A percentile compares a stretch with the other conserved stretches of the same genome.
Evolutionary conservation across 2,113 vertebrate genomes (phyloP).

Genomic region (Trogon surrucura): DNA sequence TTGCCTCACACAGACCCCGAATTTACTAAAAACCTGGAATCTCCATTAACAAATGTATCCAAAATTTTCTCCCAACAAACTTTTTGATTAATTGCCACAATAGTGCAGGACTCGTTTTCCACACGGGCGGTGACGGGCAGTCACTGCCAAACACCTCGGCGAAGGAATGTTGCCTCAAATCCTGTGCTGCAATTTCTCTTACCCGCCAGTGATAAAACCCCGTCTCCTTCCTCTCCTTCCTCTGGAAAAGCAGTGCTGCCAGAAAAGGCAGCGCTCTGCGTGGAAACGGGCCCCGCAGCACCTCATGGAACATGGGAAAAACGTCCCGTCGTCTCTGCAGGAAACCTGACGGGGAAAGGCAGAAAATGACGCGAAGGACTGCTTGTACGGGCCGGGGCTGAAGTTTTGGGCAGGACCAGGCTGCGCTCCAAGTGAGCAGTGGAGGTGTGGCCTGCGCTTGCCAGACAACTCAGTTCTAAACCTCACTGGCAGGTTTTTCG

Average conservation of each 20-base stretch:
- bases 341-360: background rate
- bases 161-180: background rate
- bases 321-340: fast-evolving
- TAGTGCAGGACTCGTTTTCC: background rate
- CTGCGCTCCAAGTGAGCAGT: background rate
- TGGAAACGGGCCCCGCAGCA: constrained; percentile 38
- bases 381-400: fast-evolving
- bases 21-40: background rate
- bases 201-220: constrained; percentile 54
- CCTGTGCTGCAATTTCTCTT: background rate
- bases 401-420: background rate
- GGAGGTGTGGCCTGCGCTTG: constrained; percentile 8
- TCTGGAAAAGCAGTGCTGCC: constrained; percentile 60
- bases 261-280: constrained; percentile 64
- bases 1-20: background rate
- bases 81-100: background rate
- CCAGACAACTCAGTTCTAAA: background rate
- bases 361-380: fast-evolving
- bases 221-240: constrained; percentile 57
- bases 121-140: fast-evolving
- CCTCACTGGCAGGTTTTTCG: background rate
- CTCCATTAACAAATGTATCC: background rate
- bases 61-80: background rate
- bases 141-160: fast-evolving
- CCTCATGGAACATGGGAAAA: constrained; percentile 59